Percentiles rank a stretch among this genome's conserved stretches.
phyloP scores from a whole-genome alignment of 1,140 invertebrate species.

The Brachionus rubens region DNA sequence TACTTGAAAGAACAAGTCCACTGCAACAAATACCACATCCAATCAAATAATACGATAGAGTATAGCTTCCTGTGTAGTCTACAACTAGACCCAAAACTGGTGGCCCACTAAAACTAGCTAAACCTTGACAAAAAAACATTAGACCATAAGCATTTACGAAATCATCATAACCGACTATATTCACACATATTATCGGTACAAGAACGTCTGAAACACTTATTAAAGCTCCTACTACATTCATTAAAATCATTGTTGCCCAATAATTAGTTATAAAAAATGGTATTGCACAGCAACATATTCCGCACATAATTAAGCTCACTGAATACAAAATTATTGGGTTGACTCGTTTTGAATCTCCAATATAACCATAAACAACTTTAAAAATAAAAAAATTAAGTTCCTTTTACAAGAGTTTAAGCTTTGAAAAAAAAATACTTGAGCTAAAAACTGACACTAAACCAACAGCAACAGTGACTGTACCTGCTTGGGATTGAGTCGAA shows the following conservation, averaged over 20 bases:
- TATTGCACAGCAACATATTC: background rate
- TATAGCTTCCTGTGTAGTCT: conserved; percentile 11
- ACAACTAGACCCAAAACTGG: background rate
- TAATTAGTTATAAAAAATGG: conserved; percentile 26
- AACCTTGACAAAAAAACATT: conserved; percentile 43
- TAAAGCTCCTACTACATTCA: conserved; percentile 20
- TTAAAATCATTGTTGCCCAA: background rate
- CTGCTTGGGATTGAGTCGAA: conserved; percentile 11
- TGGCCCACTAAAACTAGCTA: conserved; percentile 30
- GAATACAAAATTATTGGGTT: conserved; percentile 44
- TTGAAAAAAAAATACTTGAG: too few relatives aligned
- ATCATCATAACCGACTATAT: conserved; percentile 36
- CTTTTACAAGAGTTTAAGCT: too few relatives aligned
- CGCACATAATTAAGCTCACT: conserved; percentile 28
- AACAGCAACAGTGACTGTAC: conserved; percentile 18
- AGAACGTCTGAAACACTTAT: conserved; percentile 26
- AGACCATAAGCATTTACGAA: conserved; percentile 45
- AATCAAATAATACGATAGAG: conserved; percentile 23
- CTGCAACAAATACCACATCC: conserved; percentile 22
- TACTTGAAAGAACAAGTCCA: background rate
- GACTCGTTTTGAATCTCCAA: conserved; percentile 43
- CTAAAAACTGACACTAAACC: conserved; percentile 34
- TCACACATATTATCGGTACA: conserved; percentile 30
- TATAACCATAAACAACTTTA: conserved; percentile 43
- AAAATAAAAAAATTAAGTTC: background rate